These are phyloP conservation scores for Sphaerodactylus townsendi DNA, from an alignment of 2,113 vertebrate species.

Conservation along the genomic window DNA sequence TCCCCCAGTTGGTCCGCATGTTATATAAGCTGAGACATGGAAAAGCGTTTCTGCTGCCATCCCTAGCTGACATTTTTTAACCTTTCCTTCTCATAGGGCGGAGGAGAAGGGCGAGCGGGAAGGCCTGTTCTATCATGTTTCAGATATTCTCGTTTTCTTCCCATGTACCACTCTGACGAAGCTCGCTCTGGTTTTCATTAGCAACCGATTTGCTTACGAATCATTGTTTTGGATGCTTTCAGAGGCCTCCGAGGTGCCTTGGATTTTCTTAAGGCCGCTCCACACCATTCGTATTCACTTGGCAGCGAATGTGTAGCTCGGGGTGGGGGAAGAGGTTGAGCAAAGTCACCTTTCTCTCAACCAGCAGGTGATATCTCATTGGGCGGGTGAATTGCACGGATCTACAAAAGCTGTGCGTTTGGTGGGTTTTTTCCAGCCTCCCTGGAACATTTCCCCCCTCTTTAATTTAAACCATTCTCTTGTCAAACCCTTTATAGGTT, in stretches of 20 bases:
- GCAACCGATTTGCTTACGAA: not conserved
- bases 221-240: not conserved
- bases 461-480: not conserved
- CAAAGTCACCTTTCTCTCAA: not conserved
- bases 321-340: not conserved
- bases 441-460: not conserved
- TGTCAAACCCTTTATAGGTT: not conserved
- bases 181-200: conserved; percentile 16
- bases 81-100: not conserved
- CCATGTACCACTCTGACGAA: not conserved
- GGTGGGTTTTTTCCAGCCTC: not conserved
- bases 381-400: not conserved
- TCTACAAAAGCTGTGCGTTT: not conserved
- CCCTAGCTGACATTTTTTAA: not conserved
- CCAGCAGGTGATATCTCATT: not conserved
- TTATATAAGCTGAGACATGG: not conserved
- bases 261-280: not conserved
- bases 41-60: not conserved
- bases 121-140: not conserved
- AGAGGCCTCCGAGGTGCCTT: not conserved
- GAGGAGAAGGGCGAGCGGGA: not conserved
- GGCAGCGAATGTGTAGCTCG: too few species aligned
- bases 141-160: not conserved
- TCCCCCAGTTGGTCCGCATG: not conserved
- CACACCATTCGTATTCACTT: not conserved